A percentile compares a stretch with the other conserved stretches of the same genome.
Evolutionary conservation across 30 jellyfish, hydroid and myxozoan species (phyloP).

Genomic region (Aurelia coerulea): DNA sequence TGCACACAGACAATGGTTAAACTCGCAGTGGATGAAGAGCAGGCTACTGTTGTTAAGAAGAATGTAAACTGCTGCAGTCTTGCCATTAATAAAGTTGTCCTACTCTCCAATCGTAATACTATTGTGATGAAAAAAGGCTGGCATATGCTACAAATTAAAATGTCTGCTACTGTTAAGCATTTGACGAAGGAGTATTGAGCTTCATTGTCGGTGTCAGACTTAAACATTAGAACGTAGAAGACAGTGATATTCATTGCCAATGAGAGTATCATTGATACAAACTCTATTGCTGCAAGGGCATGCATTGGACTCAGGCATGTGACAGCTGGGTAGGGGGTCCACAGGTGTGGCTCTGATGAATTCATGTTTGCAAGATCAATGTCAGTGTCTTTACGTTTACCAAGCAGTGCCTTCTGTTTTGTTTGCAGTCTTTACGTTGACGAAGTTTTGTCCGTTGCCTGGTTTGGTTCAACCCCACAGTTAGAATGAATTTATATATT

Average conservation of each 20-base stretch:
- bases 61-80: not conserved
- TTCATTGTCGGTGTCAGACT: not conserved
- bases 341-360: not conserved
- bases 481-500: no score
- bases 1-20: not conserved
- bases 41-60: slow-evolving; percentile 1
- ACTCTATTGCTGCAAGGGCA: not conserved
- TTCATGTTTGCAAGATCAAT: not conserved
- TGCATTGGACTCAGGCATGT: not conserved
- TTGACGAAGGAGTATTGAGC: not conserved
- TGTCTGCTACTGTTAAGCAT: slow-evolving; percentile 6
- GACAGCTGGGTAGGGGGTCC: slow-evolving; percentile 25
- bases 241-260: not conserved
- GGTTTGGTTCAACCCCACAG: no score
- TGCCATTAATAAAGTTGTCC: not conserved
- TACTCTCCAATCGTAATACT: not conserved
- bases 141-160: slow-evolving; percentile 8
- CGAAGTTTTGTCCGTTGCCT: no score
- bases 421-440: no score
- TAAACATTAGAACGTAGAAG: not conserved
- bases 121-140: slow-evolving; percentile 14
- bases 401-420: no score
- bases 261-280: not conserved
- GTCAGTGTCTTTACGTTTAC: not conserved
- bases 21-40: not conserved